phyloP scores from a whole-genome alignment of 2,113 vertebrate genomes.

The Lucifuga dentata region DNA sequence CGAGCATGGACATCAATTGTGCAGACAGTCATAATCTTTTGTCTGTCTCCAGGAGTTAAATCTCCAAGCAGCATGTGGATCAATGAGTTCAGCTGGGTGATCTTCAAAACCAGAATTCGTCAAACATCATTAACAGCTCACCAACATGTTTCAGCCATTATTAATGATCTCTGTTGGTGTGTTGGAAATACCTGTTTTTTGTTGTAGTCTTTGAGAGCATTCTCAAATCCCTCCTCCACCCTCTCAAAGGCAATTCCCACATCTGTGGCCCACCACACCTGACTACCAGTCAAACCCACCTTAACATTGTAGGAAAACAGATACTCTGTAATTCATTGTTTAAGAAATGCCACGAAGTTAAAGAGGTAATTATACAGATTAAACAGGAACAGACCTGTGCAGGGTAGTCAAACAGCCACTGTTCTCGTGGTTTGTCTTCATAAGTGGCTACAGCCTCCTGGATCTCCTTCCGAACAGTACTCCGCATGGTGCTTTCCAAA shows the following conservation, averaged over 20 bases:
- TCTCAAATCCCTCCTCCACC: slow-evolving; percentile 83
- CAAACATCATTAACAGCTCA: neutral
- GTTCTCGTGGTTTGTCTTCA: slow-evolving; percentile 83
- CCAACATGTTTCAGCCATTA: neutral
- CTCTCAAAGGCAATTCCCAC: slow-evolving; percentile 83
- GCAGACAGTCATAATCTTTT: slow-evolving; percentile 92
- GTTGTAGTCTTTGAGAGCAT: slow-evolving; percentile 81
- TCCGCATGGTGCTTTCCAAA: slow-evolving; percentile 78
- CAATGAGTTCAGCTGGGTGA: slow-evolving; percentile 91
- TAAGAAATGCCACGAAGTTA: neutral
- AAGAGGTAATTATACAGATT: neutral
- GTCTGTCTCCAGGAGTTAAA: slow-evolving; percentile 88
- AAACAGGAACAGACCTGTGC: slow-evolving; percentile 67
- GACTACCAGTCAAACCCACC: slow-evolving; percentile 80
- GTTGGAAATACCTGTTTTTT: slow-evolving; percentile 68
- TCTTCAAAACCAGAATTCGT: slow-evolving; percentile 76
- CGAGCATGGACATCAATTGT: slow-evolving; percentile 90
- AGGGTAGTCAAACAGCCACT: slow-evolving; percentile 85
- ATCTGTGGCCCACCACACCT: slow-evolving; percentile 84
- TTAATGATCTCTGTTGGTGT: neutral
- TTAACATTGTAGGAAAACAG: slow-evolving; percentile 30
- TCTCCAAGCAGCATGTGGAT: slow-evolving; percentile 94
- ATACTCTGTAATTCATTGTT: neutral
- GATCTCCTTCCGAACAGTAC: slow-evolving; percentile 78
- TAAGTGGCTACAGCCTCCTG: slow-evolving; percentile 77